Evolutionary conservation across 2,888 invertebrate genomes (phyloP).

Genomic region (Trachelus stipa): DNA sequence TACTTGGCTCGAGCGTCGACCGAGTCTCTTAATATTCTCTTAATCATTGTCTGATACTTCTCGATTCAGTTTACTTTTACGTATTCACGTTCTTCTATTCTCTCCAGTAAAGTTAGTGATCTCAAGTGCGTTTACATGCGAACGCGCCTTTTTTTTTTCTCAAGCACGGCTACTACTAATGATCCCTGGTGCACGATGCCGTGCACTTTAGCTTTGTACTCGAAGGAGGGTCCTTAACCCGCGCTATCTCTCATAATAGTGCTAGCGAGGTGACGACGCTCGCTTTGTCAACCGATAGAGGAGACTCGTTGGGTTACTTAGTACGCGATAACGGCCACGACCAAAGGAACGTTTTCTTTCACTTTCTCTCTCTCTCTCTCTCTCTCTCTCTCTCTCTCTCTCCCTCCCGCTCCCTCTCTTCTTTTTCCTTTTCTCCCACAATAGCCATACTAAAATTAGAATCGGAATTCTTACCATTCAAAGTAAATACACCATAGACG

Average conservation of each 20-base stretch:
- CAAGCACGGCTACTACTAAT: background rate
- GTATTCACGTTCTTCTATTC: background rate
- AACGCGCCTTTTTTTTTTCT: background rate
- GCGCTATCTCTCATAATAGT: slow-evolving; percentile 41
- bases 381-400: too few relatives aligned
- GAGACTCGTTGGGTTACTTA: slow-evolving; percentile 39
- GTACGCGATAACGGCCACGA: background rate
- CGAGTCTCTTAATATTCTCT: background rate
- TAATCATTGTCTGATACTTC: background rate
- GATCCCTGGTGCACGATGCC: background rate
- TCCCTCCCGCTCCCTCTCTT: background rate
- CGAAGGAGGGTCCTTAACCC: slow-evolving; percentile 38
- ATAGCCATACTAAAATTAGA: slow-evolving; percentile 19
- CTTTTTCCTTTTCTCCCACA: slow-evolving; percentile 7
- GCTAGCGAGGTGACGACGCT: slow-evolving; percentile 37
- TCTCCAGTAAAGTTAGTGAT: background rate
- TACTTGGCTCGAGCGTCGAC: too few relatives aligned
- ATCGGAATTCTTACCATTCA: slow-evolving; percentile 4
- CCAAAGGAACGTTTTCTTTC: background rate
- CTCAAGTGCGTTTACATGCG: background rate
- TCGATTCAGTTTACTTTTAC: background rate
- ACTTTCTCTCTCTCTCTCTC: background rate
- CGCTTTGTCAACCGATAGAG: slow-evolving; percentile 46
- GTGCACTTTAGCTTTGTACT: background rate
- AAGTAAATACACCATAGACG: background rate